Conservation (phyloP, 2,113 vertebrate genomes). For the Sturnus vulgaris region DNA sequence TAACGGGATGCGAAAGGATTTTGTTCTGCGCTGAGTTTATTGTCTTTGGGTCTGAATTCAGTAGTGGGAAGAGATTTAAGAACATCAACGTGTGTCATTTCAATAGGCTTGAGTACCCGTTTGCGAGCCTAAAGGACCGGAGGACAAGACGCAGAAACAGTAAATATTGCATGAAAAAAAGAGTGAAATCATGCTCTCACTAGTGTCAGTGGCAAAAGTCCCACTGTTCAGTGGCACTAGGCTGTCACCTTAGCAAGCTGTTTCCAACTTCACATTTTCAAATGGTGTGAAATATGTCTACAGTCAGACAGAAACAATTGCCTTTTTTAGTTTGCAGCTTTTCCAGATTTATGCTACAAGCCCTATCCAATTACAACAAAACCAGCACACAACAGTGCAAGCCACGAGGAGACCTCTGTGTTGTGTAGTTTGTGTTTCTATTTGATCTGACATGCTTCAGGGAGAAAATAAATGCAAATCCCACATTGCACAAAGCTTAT, state of each 20-base stretch:
- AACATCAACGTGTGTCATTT: background rate
- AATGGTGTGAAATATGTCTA: background rate
- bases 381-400: background rate
- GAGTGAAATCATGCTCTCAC: background rate
- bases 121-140: background rate
- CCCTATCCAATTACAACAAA: background rate
- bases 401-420: background rate
- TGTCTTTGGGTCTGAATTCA: background rate
- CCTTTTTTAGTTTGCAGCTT: background rate
- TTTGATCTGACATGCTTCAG: background rate
- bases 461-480: slow-evolving; percentile 12
- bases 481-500: background rate
- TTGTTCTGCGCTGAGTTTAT: background rate
- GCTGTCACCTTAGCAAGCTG: background rate
- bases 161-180: background rate
- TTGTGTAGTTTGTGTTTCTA: background rate
- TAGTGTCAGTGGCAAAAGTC: background rate
- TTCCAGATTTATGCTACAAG: background rate
- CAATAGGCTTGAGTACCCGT: accelerated
- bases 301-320: background rate
- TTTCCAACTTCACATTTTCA: background rate
- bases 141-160: background rate
- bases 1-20: background rate
- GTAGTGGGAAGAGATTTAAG: background rate
- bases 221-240: background rate